A percentile compares a stretch with the other conserved stretches of the same genome.
Conservation (phyloP, 2,888 invertebrate genomes). For the Synergus gifuensis region DNA sequence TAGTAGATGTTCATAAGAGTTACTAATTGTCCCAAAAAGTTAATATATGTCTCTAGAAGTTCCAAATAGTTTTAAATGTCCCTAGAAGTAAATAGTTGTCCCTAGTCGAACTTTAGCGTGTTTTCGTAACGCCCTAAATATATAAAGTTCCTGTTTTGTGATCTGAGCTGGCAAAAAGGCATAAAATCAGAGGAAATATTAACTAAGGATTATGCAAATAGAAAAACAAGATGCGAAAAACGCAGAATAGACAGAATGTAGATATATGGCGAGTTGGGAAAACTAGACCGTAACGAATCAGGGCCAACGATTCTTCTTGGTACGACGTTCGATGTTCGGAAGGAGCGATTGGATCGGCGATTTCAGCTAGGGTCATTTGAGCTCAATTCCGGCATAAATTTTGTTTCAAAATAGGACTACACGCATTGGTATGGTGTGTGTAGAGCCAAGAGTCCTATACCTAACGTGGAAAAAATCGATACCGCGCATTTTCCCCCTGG, state of each 20-base stretch:
- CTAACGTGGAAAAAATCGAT: slow-evolving; percentile 39
- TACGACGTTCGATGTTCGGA: slow-evolving; percentile 16
- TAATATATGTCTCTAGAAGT: no score
- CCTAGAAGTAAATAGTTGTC: no score
- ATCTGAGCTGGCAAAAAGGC: slow-evolving; percentile 54
- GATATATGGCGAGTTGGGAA: slow-evolving; percentile 59
- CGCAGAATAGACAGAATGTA: slow-evolving; percentile 43
- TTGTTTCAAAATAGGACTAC: slow-evolving; percentile 35
- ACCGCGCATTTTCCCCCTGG: slow-evolving; percentile 41
- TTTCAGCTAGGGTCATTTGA: slow-evolving; percentile 41
- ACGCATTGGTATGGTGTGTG: background rate
- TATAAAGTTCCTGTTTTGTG: slow-evolving; percentile 48
- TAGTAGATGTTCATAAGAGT: no score
- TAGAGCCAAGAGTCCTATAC: slow-evolving; percentile 2
- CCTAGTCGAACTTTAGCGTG: slow-evolving; percentile 47
- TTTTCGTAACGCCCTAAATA: slow-evolving; percentile 52
- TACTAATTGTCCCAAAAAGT: no score
- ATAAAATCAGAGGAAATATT: slow-evolving; percentile 48
- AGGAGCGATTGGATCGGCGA: slow-evolving; percentile 26
- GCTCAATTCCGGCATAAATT: slow-evolving; percentile 37
- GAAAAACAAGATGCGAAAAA: slow-evolving; percentile 29
- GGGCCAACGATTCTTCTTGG: slow-evolving; percentile 60
- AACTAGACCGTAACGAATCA: slow-evolving; percentile 71
- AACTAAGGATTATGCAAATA: no score
- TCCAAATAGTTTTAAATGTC: no score